phyloP scores from a whole-genome alignment of 2,888 invertebrate genomes.

The Heliconius ethilla region DNA sequence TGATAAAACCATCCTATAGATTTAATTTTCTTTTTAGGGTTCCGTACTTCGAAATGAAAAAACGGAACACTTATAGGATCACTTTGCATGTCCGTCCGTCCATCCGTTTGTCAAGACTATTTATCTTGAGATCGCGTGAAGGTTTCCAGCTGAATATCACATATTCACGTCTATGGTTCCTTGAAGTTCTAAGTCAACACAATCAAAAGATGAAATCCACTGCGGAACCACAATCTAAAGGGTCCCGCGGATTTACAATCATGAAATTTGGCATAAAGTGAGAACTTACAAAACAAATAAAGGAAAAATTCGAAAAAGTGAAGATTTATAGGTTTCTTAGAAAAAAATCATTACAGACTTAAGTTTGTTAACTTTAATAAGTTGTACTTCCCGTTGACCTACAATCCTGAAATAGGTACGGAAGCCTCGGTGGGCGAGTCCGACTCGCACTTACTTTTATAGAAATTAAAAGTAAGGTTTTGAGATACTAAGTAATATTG shows the following conservation, averaged over 20 bases:
- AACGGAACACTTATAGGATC: neutral
- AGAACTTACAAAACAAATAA: neutral
- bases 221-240: too few relatives aligned
- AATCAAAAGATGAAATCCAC: neutral
- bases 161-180: neutral
- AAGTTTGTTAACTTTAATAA: too few relatives aligned
- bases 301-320: neutral
- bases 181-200: neutral
- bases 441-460: too few relatives aligned
- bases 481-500: neutral
- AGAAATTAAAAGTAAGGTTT: neutral
- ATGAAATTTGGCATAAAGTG: neutral
- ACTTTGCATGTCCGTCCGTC: neutral
- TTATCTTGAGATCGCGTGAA: neutral
- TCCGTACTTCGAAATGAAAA: neutral
- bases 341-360: too few relatives aligned
- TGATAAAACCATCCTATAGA: too few relatives aligned
- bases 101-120: neutral
- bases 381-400: too few relatives aligned
- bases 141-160: neutral
- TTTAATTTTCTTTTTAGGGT: neutral
- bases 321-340: too few relatives aligned
- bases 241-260: neutral
- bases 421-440: too few relatives aligned
- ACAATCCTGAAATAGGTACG: too few relatives aligned